Percentiles rank a stretch among this genome's conserved stretches.
These are phyloP conservation scores for Oscheius sp. DNA, from an alignment of 2,888 invertebrate species.

Conservation along the genomic window DNA sequence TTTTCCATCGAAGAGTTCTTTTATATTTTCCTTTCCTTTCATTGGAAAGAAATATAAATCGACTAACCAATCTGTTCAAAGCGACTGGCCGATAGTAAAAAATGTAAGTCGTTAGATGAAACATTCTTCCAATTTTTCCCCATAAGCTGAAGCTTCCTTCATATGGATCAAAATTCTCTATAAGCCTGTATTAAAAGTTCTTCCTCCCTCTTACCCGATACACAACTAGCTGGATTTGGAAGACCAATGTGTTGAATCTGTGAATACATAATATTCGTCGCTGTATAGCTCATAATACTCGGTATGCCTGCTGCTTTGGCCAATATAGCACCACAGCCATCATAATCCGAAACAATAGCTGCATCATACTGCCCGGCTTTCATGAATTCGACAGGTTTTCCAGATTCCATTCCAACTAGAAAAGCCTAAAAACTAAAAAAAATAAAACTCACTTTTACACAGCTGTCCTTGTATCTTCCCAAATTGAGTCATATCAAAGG, in stretches of 20 bases:
- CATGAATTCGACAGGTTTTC: conserved; percentile 33
- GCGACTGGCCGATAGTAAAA: conserved; percentile 11
- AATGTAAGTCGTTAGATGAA: neutral
- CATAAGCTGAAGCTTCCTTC: conserved; percentile 7
- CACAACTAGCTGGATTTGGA: conserved; percentile 25
- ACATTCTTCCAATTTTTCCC: conserved; percentile 9
- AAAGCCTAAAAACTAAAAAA: neutral
- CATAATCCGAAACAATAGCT: conserved; percentile 36
- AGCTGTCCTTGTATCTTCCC: neutral
- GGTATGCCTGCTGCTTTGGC: conserved; percentile 23
- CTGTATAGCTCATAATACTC: conserved; percentile 26
- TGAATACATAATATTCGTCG: conserved; percentile 21
- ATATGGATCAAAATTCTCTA: conserved; percentile 21
- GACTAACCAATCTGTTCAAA: conserved; percentile 1
- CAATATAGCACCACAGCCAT: conserved; percentile 35
- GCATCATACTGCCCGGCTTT: conserved; percentile 34
- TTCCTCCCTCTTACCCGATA: conserved; percentile 10
- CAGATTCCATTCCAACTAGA: conserved; percentile 34
- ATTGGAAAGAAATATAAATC: too few species aligned
- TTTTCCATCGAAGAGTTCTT: neutral
- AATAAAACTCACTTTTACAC: conserved; percentile 5
- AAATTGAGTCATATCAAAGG: conserved; percentile 16
- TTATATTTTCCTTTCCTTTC: neutral
- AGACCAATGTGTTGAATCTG: conserved; percentile 14
- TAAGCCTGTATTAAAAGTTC: neutral